Evolutionary conservation across 2,113 vertebrate genomes (phyloP).

Genomic region (Gopherus flavomarginatus): DNA sequence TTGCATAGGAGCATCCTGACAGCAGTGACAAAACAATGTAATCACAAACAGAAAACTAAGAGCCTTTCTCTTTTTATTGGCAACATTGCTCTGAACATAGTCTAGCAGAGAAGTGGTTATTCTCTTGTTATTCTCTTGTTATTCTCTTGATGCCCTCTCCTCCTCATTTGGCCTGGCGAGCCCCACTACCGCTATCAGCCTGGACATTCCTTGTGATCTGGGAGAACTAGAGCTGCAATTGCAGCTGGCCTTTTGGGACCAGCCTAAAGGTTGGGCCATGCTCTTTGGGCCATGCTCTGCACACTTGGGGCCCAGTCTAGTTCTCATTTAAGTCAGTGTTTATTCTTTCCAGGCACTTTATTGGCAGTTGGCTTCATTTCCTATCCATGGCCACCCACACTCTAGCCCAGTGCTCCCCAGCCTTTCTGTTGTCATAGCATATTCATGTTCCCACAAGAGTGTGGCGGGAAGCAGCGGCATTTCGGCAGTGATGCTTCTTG

Average conservation of each 20-base stretch:
- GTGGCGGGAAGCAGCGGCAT: no score
- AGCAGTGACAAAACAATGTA: conserved; percentile 62
- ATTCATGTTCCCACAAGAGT: no score
- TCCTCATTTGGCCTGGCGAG: neutral
- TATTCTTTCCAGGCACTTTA: neutral
- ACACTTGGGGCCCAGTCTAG: neutral
- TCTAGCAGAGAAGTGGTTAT: conserved; percentile 29
- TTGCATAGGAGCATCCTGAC: conserved; percentile 50
- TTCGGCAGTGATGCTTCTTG: no score
- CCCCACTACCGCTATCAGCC: no score
- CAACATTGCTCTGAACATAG: neutral
- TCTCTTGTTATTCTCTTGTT: conserved; percentile 50
- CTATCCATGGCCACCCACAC: accelerated
- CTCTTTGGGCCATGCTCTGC: neutral
- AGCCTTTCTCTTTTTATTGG: conserved; percentile 49
- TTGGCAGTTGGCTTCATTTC: neutral
- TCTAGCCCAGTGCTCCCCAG: neutral
- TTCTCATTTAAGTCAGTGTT: neutral
- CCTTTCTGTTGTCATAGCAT: no score
- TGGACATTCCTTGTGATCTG: neutral
- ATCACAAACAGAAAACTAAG: conserved; percentile 60
- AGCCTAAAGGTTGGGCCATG: neutral
- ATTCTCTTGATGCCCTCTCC: neutral
- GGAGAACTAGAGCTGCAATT: neutral
- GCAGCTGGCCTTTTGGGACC: neutral